Evolutionary conservation across 2,888 invertebrate genomes (phyloP).

Genomic region (Leucania comma): DNA sequence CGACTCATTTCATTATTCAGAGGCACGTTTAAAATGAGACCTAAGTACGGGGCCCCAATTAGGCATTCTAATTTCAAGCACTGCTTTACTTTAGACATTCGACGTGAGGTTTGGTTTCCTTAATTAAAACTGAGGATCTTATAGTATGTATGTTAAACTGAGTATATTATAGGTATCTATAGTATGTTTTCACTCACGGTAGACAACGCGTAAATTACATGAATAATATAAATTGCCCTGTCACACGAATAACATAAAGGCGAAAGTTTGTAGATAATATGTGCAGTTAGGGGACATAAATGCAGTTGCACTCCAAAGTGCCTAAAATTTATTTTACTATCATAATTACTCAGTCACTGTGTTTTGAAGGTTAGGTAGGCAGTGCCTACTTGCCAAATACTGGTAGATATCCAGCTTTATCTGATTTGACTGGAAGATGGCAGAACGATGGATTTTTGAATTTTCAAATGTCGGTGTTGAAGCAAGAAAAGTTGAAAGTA

Average conservation of each 20-base stretch:
- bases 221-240: too few relatives aligned
- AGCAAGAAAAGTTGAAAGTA: not conserved
- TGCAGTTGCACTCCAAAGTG: too few relatives aligned
- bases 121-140: not conserved
- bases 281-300: too few relatives aligned
- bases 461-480: too few relatives aligned
- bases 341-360: too few relatives aligned
- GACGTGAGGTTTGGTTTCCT: not conserved
- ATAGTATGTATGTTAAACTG: too few relatives aligned
- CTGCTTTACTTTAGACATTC: conserved; percentile 20
- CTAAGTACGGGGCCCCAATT: conserved; percentile 40
- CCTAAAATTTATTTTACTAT: too few relatives aligned
- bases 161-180: not conserved
- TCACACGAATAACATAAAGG: too few relatives aligned
- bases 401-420: too few relatives aligned
- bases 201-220: not conserved
- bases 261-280: too few relatives aligned
- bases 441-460: not conserved
- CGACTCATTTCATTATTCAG: conserved; percentile 51
- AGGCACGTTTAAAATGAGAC: conserved; percentile 43
- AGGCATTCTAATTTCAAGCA: conserved; percentile 35
- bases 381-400: too few relatives aligned
- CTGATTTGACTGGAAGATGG: not conserved
- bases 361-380: too few relatives aligned
- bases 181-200: not conserved